Base-by-base conservation (phyloP, 1,140 invertebrate species). In the Eulimnadia texana region DNA sequence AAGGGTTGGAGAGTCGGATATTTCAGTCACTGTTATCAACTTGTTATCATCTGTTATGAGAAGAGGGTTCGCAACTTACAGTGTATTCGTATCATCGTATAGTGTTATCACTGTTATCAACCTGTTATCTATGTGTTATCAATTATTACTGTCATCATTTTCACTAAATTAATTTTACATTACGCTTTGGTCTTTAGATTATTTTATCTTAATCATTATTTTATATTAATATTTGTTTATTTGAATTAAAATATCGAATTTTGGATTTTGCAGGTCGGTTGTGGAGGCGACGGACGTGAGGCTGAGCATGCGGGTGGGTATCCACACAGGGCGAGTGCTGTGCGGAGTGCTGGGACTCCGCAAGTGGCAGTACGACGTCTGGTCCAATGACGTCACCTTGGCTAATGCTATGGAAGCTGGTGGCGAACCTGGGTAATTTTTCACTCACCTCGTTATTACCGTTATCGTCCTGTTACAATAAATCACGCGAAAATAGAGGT, bases 381-480 rank as follows among this genome's bases (percentile, higher is more conserved):
- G 86, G 86, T 86, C 84, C 16, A 89, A 90, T 70, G 88, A 91
- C 70, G 88, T 92, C 9, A 89, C 85, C 0, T 69, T 91, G 57
- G 88, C 88, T 22, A 91, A 90, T 69, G 82, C 84, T 67, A 90
- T 91, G 87, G 88, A 92, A 73, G 85, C 86, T 25, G 84, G 84
- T 22, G 88, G 88, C 1, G 80, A 84, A 69, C 83, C 88, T 1
- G 87, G 87, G 72, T 82, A 76, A 68, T 73, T 27, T n/a, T 23
- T 25, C 23, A 6, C 19, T 49, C 22, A 60, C 10, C 33, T 3
- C n/a, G 2, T 29, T n/a, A 6, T 42, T 10, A 16, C 33, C 13
- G 3, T 27, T 3, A 1, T 19, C n/a, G 16, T 58, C 9, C 28
- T 19, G 3, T 20, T 29, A 20, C 58, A 49, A 50, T 20, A 25